Evolutionary conservation across 2,888 invertebrate species (phyloP).

Genomic region (Scaptomyza parva): DNA sequence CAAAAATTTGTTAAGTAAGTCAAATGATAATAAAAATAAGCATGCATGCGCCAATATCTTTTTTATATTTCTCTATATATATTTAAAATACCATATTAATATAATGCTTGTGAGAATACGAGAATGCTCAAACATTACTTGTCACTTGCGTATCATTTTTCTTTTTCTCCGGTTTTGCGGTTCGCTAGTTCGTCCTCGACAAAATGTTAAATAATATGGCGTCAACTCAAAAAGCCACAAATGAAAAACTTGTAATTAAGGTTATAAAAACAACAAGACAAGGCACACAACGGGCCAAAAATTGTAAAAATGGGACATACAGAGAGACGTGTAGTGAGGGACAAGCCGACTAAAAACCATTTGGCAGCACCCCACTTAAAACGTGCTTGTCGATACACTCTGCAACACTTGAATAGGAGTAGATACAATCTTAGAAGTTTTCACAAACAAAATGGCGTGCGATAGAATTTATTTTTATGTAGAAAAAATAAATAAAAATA

Average conservation of each 20-base stretch:
- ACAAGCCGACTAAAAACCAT: slow-evolving; percentile 49
- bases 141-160: slow-evolving; percentile 29
- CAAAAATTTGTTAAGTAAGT: too few relatives aligned
- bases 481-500: too few relatives aligned
- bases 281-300: slow-evolving; percentile 32
- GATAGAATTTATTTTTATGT: too few relatives aligned
- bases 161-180: slow-evolving; percentile 23
- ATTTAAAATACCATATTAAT: too few relatives aligned
- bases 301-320: slow-evolving; percentile 7
- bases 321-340: not conserved
- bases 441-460: too few relatives aligned
- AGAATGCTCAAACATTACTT: slow-evolving; percentile 6
- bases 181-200: slow-evolving; percentile 33
- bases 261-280: slow-evolving; percentile 72
- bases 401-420: slow-evolving; percentile 4
- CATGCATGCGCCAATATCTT: too few relatives aligned
- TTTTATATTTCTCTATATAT: too few relatives aligned
- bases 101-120: too few relatives aligned
- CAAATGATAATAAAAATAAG: too few relatives aligned
- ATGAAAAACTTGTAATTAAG: slow-evolving; percentile 78
- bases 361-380: slow-evolving; percentile 54
- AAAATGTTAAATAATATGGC: slow-evolving; percentile 61
- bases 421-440: too few relatives aligned
- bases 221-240: slow-evolving; percentile 63
- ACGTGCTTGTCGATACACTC: slow-evolving; percentile 10